phyloP scores from a whole-genome alignment of 2,797 vertebrate species.

The Sebastes variabilis region DNA sequence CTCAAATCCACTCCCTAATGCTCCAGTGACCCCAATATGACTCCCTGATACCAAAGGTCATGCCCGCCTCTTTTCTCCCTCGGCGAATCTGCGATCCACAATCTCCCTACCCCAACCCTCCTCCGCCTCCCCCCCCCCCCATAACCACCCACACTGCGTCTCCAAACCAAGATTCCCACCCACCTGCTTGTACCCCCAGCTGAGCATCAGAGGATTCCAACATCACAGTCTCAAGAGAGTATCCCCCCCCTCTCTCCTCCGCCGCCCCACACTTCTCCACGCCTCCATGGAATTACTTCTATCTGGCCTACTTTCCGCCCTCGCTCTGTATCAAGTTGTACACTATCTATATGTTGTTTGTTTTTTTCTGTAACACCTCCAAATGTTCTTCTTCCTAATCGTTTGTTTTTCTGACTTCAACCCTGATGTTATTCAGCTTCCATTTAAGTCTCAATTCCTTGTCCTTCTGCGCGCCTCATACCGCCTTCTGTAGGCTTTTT shows the following conservation, averaged over 20 bases:
- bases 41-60: constrained; percentile 70
- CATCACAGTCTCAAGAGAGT: constrained; percentile 62
- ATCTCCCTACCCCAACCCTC: not conserved
- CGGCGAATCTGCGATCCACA: constrained; percentile 20
- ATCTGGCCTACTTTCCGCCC: constrained; percentile 82
- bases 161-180: constrained; percentile 68
- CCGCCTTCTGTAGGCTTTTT: constrained; percentile 25
- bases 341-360: constrained; percentile 61
- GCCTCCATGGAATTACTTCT: constrained; percentile 80
- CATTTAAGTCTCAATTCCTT: constrained; percentile 26
- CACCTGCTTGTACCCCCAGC: constrained; percentile 76
- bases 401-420: constrained; percentile 29
- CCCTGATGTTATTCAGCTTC: constrained; percentile 33
- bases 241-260: not conserved
- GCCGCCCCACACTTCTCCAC: constrained; percentile 45
- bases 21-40: constrained; percentile 64
- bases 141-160: constrained; percentile 64
- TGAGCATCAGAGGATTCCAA: constrained; percentile 70
- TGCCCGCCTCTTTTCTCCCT: constrained; percentile 39
- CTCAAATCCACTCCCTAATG: constrained; percentile 40
- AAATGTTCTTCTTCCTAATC: constrained; percentile 48
- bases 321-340: constrained; percentile 67
- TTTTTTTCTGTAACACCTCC: constrained; percentile 50
- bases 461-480: not conserved
- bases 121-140: not conserved